Conservation (phyloP, 1,140 invertebrate species). For the Ectropis grisescens region DNA sequence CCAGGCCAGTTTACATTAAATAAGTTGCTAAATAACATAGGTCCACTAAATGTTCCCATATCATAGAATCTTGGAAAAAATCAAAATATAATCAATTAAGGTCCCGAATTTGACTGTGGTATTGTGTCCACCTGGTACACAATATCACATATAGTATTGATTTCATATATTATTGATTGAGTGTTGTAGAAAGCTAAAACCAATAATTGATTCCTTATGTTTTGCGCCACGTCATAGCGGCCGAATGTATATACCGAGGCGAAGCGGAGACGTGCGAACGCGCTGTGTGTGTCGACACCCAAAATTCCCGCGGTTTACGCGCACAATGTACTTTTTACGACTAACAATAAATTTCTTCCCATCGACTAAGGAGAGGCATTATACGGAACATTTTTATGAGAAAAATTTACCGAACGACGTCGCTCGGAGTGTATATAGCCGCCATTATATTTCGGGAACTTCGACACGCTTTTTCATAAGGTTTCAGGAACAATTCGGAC, state of each 20-base stretch:
- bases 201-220: slow-evolving; percentile 2
- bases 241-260: slow-evolving; percentile 20
- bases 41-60: too few relatives aligned
- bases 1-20: too few relatives aligned
- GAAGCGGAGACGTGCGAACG: slow-evolving; percentile 23
- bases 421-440: neutral
- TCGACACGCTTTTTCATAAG: neutral
- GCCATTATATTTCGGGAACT: neutral
- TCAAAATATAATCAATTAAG: neutral
- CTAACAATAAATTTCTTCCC: slow-evolving; percentile 35
- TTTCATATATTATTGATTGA: neutral
- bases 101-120: neutral
- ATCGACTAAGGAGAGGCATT: slow-evolving; percentile 30
- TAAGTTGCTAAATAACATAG: too few relatives aligned
- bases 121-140: too few relatives aligned
- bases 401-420: slow-evolving; percentile 28
- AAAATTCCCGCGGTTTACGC: slow-evolving; percentile 25
- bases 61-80: too few relatives aligned
- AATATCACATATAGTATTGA: neutral
- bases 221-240: slow-evolving; percentile 11
- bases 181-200: neutral
- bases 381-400: slow-evolving; percentile 27
- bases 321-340: slow-evolving; percentile 35
- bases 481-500: neutral
- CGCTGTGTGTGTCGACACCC: slow-evolving; percentile 11